Conservation (phyloP, 2,797 vertebrate genomes). For the Hozukius guyotensis region DNA sequence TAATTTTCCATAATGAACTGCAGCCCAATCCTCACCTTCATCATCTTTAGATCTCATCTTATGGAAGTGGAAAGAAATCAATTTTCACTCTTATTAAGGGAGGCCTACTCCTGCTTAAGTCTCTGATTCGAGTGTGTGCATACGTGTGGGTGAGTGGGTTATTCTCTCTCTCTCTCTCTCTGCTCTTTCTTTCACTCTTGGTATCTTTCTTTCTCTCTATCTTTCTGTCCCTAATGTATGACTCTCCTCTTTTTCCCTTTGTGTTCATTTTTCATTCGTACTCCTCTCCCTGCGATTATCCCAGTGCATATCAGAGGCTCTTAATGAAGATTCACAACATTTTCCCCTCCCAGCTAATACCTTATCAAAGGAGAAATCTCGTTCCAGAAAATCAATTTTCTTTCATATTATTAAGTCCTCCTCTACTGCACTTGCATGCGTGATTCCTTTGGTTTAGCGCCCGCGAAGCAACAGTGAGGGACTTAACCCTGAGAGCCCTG, state of each 20-base stretch:
- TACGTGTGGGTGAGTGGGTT: slow-evolving; percentile 42
- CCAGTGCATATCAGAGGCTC: slow-evolving; percentile 83
- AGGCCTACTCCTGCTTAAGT: slow-evolving; percentile 76
- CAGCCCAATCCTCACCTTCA: slow-evolving; percentile 77
- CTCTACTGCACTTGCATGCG: slow-evolving; percentile 79
- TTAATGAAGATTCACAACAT: slow-evolving; percentile 90
- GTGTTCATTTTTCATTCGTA: slow-evolving; percentile 81
- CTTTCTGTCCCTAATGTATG: slow-evolving; percentile 68
- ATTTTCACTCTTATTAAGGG: slow-evolving; percentile 81
- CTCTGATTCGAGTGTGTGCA: slow-evolving; percentile 68
- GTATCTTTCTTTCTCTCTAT: slow-evolving; percentile 59
- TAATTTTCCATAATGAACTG: slow-evolving; percentile 80
- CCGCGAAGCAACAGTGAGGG: slow-evolving; percentile 73
- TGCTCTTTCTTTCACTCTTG: slow-evolving; percentile 53
- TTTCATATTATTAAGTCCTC: slow-evolving; percentile 88
- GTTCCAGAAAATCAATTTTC: slow-evolving; percentile 89
- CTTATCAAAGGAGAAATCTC: slow-evolving; percentile 88
- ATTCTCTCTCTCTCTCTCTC: slow-evolving; percentile 8
- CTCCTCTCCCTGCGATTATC: slow-evolving; percentile 77
- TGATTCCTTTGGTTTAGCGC: slow-evolving; percentile 76
- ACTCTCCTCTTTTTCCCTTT: slow-evolving; percentile 69
- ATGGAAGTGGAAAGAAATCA: slow-evolving; percentile 82
- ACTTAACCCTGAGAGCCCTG: slow-evolving; percentile 76
- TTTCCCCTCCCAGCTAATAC: slow-evolving; percentile 86
- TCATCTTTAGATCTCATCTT: slow-evolving; percentile 83